Evolutionary conservation across 2,797 vertebrate species (phyloP).

Genomic region (Lutjanus campechanus): DNA sequence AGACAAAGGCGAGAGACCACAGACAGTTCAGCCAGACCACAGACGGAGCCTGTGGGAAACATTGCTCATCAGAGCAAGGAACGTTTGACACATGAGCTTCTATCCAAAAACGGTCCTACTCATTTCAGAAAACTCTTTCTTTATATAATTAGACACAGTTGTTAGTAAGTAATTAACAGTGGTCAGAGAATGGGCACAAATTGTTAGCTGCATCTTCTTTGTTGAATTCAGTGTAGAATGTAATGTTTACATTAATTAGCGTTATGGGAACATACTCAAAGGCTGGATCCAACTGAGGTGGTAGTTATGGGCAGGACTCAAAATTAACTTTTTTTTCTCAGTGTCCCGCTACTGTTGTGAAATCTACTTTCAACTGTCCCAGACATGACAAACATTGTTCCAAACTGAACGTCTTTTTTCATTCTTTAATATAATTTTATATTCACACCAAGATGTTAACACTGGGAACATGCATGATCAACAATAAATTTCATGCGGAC

Average conservation of each 20-base stretch:
- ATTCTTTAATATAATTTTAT: too few relatives aligned
- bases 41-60: slow-evolving; percentile 4
- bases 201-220: not conserved
- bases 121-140: not conserved
- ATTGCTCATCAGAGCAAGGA: not conserved
- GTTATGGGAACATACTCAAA: not conserved
- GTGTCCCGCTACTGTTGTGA: too few relatives aligned
- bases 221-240: not conserved
- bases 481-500: too few relatives aligned
- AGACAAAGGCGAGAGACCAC: not conserved
- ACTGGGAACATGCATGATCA: too few relatives aligned
- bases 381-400: too few relatives aligned
- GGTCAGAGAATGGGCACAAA: not conserved
- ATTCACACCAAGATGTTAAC: too few relatives aligned
- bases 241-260: slow-evolving; percentile 11
- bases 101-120: not conserved
- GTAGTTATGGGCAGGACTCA: not conserved
- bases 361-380: too few relatives aligned
- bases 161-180: not conserved
- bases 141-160: not conserved
- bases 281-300: not conserved
- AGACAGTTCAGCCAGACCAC: not conserved
- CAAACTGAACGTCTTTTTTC: too few relatives aligned
- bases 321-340: too few relatives aligned
- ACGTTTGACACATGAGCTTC: not conserved